Conservation (phyloP, 2,113 vertebrate species). For the Eudorcas thomsonii region DNA sequence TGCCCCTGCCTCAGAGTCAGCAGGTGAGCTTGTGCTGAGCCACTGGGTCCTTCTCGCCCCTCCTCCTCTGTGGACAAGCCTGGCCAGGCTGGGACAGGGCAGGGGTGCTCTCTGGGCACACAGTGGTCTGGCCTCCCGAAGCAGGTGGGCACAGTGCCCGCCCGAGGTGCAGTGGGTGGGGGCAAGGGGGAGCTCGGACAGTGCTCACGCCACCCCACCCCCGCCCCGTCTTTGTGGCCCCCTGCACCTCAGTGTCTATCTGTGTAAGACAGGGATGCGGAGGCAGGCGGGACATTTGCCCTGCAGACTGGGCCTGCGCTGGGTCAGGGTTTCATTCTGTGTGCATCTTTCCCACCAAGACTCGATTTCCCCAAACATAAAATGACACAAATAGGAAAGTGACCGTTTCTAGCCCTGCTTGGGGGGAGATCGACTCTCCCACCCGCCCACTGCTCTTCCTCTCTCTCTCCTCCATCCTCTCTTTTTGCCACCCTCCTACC, state of each 20-base stretch:
- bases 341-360: not conserved
- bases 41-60: not conserved
- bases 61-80: not conserved
- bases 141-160: not conserved
- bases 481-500: not conserved
- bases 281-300: not conserved
- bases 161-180: not conserved
- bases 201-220: not conserved
- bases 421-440: not conserved
- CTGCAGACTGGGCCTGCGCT: not conserved
- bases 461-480: not conserved
- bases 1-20: not conserved
- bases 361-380: not conserved
- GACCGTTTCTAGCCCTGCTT: not conserved
- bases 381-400: fast-evolving
- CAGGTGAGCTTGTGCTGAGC: not conserved
- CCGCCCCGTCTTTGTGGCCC: fast-evolving
- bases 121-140: not conserved
- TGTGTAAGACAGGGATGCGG: too few species aligned
- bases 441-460: too few species aligned
- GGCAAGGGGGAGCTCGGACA: fast-evolving
- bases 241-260: fast-evolving
- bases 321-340: fast-evolving
- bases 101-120: not conserved
- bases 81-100: not conserved